Base-by-base conservation (phyloP, 2,888 invertebrate genomes). In the Cantharis nigra region DNA sequence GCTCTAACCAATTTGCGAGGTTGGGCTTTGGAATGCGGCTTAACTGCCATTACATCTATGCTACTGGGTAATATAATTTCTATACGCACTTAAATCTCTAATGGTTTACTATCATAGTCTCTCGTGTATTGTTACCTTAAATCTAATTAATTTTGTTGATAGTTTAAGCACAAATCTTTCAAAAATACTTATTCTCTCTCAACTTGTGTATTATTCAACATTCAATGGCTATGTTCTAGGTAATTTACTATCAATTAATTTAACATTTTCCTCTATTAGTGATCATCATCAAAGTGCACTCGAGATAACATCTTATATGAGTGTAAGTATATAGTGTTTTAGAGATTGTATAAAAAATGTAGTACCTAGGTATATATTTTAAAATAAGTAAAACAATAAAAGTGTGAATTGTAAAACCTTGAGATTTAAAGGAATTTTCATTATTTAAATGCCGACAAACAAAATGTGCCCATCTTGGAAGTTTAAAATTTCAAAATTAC, bases 1-100 rank as follows among this genome's bases (percentile, higher is more conserved):
- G 81, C 82, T 81, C 80, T 80, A 80, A 81, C 82, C 80, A 82
- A 80, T 82, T 82, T 81, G 81, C 81, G 78, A 81, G 78, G 72
- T 77, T 73, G 76, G 78, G 80, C 77, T 80, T 79, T 77, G 80
- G 79, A 80, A 81, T 82, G 80, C 79, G 80, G 80, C 82, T 80
- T 78, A 79, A 82, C 81, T 81, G 79, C 80, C 78, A 81, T 82
- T 81, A 81, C 78, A 77, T 69, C 80, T 78, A 76, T 74, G 73
- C 77, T 74, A 72, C 71, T 72, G 78, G 78, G 78, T 80, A 80
- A 80, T 80, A 80, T 80, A 79, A 77, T 80, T 67, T 79, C 78
- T 71, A 78, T 79, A 79, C 79, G 79, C 79, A 76, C 77, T 63
- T 70, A 78, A 76, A 74, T 78, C 78, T 74, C 76, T 78, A 78